Evolutionary conservation across 2,797 vertebrate species (phyloP).

Genomic region (Myoxocephalus aenaeus): DNA sequence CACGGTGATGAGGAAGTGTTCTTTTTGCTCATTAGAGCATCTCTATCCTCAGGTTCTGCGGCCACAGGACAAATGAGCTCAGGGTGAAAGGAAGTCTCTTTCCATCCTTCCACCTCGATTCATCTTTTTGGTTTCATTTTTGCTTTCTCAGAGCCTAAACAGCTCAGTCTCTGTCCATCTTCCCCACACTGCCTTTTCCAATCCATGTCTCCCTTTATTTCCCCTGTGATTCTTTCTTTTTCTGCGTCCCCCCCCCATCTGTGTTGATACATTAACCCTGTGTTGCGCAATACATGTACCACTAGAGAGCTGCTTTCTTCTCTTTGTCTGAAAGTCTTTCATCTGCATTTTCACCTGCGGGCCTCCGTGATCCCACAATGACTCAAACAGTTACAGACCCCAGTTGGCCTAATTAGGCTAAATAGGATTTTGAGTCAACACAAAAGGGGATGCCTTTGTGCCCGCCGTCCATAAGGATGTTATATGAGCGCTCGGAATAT

Average conservation of each 20-base stretch:
- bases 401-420: conserved; percentile 73
- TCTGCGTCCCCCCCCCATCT: conserved; percentile 32
- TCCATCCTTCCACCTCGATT: conserved; percentile 40
- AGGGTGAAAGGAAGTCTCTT: conserved; percentile 46
- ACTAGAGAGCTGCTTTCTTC: conserved; percentile 17
- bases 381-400: conserved; percentile 60
- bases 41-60: conserved; percentile 37
- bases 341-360: conserved; percentile 64
- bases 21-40: conserved; percentile 62
- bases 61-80: conserved; percentile 61
- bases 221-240: conserved; percentile 39
- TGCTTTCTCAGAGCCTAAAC: conserved; percentile 40
- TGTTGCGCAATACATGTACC: conserved; percentile 23
- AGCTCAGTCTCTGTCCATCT: conserved; percentile 27
- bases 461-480: conserved; percentile 44
- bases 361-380: conserved; percentile 42
- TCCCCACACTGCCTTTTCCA: conserved; percentile 32
- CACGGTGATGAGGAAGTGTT: conserved; percentile 31
- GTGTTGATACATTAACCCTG: conserved; percentile 42
- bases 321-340: conserved; percentile 53
- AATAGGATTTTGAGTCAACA: conserved; percentile 54
- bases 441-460: conserved; percentile 45
- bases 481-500: conserved; percentile 58
- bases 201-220: conserved; percentile 20
- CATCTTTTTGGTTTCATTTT: conserved; percentile 26